phyloP scores from a whole-genome alignment of 2,113 vertebrate species.

The Spea multiplicata region DNA sequence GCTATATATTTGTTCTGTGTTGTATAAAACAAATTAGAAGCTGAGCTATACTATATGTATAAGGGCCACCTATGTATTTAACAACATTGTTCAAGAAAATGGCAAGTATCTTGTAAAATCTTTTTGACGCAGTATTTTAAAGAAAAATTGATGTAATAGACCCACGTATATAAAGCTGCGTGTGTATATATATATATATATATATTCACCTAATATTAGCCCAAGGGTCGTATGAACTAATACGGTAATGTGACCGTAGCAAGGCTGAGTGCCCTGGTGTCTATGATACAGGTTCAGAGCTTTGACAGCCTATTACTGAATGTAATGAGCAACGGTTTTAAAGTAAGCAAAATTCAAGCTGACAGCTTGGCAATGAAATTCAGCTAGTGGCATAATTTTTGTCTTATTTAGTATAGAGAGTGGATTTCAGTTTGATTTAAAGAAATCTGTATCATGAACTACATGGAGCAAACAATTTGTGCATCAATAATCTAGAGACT shows the following conservation, averaged over 20 bases:
- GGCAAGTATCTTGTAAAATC: too few relatives aligned
- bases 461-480: conserved; percentile 60
- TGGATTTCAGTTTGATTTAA: conserved; percentile 68
- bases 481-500: conserved; percentile 54
- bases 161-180: too few relatives aligned
- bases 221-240: conserved; percentile 73
- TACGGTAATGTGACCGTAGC: conserved; percentile 76
- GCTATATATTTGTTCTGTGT: too few relatives aligned
- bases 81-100: too few relatives aligned
- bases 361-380: conserved; percentile 77
- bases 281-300: conserved; percentile 78
- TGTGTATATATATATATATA: too few relatives aligned
- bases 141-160: too few relatives aligned
- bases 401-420: conserved; percentile 65
- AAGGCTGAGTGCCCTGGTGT: conserved; percentile 80
- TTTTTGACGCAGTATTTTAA: too few relatives aligned
- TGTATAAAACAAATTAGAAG: too few relatives aligned
- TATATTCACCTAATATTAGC: conserved; percentile 60
- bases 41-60: too few relatives aligned
- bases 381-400: conserved; percentile 80
- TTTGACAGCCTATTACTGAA: conserved; percentile 83
- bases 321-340: conserved; percentile 80
- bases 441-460: conserved; percentile 64
- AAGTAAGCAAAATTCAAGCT: conserved; percentile 75
- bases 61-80: too few relatives aligned